phyloP scores from a whole-genome alignment of 2,888 invertebrate genomes.

The Cenopis cana region DNA sequence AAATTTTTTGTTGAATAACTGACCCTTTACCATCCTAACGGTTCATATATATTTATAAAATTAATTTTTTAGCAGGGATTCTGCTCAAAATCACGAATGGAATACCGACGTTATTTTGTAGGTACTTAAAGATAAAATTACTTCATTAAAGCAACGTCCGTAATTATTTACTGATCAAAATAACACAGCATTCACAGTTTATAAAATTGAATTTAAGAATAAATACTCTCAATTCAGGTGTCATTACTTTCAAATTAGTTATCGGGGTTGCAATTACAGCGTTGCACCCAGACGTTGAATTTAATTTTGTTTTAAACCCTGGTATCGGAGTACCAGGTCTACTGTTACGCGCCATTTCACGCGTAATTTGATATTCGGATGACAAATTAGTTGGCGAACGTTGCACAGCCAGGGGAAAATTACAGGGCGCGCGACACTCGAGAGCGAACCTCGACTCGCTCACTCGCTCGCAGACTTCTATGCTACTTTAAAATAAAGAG shows the following conservation, averaged over 20 bases:
- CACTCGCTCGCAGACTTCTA: conserved; percentile 45
- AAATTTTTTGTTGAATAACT: background rate
- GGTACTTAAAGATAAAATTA: background rate
- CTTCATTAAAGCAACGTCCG: conserved; percentile 5
- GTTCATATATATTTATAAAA: too few relatives aligned
- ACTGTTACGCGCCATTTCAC: conserved; percentile 80
- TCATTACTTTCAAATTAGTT: conserved; percentile 74
- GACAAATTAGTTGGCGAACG: conserved; percentile 81
- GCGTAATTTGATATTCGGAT: conserved; percentile 83
- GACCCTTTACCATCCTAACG: background rate
- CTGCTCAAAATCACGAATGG: background rate
- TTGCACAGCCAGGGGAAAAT: conserved; percentile 68
- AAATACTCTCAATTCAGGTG: conserved; percentile 63
- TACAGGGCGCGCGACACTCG: conserved; percentile 66
- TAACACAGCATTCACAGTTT: conserved; percentile 23
- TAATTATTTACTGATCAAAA: conserved; percentile 13
- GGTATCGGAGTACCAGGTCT: conserved; percentile 69
- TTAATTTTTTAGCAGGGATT: too few relatives aligned
- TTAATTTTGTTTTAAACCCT: conserved; percentile 77
- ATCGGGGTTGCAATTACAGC: conserved; percentile 69
- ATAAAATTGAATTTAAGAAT: conserved; percentile 46
- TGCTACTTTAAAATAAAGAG: conserved; percentile 40
- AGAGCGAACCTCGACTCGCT: conserved; percentile 50
- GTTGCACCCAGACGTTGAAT: conserved; percentile 68
- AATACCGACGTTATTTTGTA: background rate